Evolutionary conservation across 2,888 invertebrate genomes (phyloP).

Genomic region (Ariolimax columbianus): DNA sequence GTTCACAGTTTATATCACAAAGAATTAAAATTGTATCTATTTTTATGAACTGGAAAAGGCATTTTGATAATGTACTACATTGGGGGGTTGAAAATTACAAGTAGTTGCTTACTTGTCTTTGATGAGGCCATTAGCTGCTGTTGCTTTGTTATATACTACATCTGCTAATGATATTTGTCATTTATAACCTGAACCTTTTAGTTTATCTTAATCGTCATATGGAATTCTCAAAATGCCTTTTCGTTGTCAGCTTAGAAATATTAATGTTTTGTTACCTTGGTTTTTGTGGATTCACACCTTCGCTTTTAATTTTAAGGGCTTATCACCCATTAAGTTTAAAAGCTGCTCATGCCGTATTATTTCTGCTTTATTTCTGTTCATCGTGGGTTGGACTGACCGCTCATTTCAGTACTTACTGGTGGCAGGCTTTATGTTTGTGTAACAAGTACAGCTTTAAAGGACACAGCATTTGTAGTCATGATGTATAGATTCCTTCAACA

Average conservation of each 20-base stretch:
- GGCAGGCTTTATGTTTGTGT: conserved; percentile 34
- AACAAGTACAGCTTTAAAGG: conserved; percentile 27
- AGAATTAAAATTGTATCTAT: neutral
- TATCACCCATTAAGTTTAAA: conserved; percentile 44
- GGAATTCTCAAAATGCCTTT: conserved; percentile 44
- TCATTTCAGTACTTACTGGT: conserved; percentile 32
- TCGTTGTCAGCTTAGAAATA: conserved; percentile 19
- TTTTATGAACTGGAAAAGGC: conserved; percentile 35
- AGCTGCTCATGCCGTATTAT: conserved; percentile 31
- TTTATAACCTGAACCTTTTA: neutral
- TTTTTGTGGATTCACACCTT: conserved; percentile 36
- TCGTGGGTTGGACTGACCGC: conserved; percentile 24
- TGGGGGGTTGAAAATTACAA: neutral
- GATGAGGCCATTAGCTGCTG: neutral
- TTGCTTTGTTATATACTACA: neutral
- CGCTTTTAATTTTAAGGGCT: conserved; percentile 44
- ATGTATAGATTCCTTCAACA: conserved; percentile 16
- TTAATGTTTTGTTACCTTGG: conserved; percentile 30
- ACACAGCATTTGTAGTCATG: conserved; percentile 20
- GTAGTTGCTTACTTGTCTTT: neutral
- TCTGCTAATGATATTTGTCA: neutral
- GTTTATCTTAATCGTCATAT: neutral
- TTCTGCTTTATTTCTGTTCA: conserved; percentile 40
- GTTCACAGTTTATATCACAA: neutral
- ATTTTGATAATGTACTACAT: conserved; percentile 30